Evolutionary conservation across 2,113 vertebrate genomes (phyloP).

Genomic region (Carassius gibelio): DNA sequence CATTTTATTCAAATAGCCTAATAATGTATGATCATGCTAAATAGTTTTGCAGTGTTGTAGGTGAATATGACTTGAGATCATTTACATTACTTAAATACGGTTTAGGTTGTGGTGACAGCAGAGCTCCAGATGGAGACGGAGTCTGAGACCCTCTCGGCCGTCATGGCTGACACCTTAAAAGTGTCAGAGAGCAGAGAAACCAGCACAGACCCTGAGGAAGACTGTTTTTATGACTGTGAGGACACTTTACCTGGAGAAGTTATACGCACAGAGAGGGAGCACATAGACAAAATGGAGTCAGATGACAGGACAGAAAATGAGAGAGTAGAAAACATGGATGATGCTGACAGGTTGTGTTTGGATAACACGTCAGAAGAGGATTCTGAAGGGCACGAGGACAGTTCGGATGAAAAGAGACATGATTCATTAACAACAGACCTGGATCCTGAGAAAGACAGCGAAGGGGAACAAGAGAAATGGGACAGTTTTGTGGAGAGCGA

Average conservation of each 20-base stretch:
- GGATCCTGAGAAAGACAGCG: background rate
- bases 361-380: constrained; percentile 11
- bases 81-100: background rate
- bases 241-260: constrained; percentile 47
- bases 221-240: constrained; percentile 63
- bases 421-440: constrained; percentile 9
- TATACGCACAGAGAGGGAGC: constrained; percentile 6
- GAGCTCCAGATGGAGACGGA: constrained; percentile 11
- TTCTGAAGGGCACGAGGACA: background rate
- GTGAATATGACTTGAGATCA: background rate
- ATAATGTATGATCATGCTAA: background rate
- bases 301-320: background rate
- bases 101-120: background rate
- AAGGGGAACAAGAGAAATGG: constrained; percentile 28
- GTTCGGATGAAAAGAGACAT: background rate
- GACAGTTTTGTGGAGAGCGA: constrained; percentile 44
- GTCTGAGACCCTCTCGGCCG: background rate
- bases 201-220: constrained; percentile 53
- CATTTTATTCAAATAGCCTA: background rate
- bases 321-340: background rate
- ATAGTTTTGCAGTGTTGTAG: background rate
- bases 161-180: too few species aligned
- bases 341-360: background rate
- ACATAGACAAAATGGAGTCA: background rate
- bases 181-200: background rate